Conservation (phyloP, 2,797 vertebrate genomes). For the Urocyon cinereoargenteus region DNA sequence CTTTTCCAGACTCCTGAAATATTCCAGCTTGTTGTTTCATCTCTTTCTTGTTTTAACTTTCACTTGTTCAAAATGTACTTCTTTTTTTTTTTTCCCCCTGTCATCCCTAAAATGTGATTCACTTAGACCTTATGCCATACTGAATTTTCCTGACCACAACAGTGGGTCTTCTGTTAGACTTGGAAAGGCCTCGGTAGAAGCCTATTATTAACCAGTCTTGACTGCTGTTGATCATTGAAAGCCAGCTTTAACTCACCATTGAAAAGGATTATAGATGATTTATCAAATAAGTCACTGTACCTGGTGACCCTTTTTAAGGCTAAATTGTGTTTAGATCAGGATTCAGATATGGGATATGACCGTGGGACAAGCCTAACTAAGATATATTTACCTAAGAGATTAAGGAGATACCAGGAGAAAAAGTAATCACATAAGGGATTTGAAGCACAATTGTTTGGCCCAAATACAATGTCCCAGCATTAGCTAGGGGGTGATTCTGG, state of each 20-base stretch:
- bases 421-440: not conserved
- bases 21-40: not conserved
- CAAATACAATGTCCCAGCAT: not conserved
- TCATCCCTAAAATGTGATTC: not conserved
- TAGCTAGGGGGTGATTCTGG: not conserved
- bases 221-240: not conserved
- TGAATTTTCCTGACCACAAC: not conserved
- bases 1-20: not conserved
- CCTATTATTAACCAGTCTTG: not conserved
- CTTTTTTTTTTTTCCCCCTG: not conserved
- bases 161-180: not conserved
- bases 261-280: not conserved
- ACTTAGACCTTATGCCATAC: not conserved
- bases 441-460: not conserved
- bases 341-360: not conserved
- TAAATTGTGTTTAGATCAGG: not conserved
- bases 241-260: not conserved
- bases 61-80: not conserved
- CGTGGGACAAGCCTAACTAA: not conserved
- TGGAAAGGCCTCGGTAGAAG: not conserved
- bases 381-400: constrained; percentile 25
- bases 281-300: not conserved
- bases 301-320: not conserved
- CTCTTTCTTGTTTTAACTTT: not conserved
- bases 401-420: not conserved